These are phyloP conservation scores for Anagrus nilaparvatae DNA, from an alignment of 1,140 invertebrate species.

Conservation along the genomic window DNA sequence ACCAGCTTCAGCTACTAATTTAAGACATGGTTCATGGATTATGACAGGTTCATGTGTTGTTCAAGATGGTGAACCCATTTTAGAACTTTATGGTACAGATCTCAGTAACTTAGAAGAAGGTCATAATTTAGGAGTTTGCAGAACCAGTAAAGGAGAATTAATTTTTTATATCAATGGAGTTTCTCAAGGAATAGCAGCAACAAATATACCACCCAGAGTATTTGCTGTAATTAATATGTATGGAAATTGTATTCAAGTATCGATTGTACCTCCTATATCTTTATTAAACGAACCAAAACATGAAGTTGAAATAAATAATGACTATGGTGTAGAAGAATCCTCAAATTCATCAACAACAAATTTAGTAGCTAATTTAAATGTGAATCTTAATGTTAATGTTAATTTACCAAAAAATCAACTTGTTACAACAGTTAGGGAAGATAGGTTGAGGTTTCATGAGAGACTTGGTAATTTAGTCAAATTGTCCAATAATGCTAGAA, in stretches of 20 bases:
- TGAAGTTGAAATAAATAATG: conserved; percentile 34
- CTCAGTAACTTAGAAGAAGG: conserved; percentile 76
- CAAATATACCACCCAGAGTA: conserved; percentile 61
- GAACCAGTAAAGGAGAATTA: conserved; percentile 70
- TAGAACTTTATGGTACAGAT: conserved; percentile 78
- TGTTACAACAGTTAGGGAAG: conserved; percentile 35
- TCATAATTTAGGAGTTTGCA: conserved; percentile 73
- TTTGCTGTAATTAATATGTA: conserved; percentile 87
- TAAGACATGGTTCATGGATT: conserved; percentile 78
- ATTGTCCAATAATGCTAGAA: conserved; percentile 70
- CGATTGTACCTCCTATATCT: conserved; percentile 39
- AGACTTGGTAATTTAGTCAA: conserved; percentile 81
- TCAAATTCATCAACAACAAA: conserved; percentile 35
- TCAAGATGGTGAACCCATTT: conserved; percentile 65
- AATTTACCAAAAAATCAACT: conserved; percentile 39
- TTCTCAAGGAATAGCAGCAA: conserved; percentile 76
- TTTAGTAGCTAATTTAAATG: conserved; percentile 38
- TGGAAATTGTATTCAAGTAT: conserved; percentile 85
- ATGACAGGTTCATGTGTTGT: conserved; percentile 79
- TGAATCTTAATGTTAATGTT: conserved; percentile 41
- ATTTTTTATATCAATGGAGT: conserved; percentile 84
- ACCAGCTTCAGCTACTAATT: conserved; percentile 72
- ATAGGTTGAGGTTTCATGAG: conserved; percentile 77
- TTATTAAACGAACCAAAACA: conserved; percentile 18
- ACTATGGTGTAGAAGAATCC: conserved; percentile 29